These are phyloP conservation scores for Chirona hameri DNA, from an alignment of 2,888 invertebrate genomes.

Conservation along the genomic window DNA sequence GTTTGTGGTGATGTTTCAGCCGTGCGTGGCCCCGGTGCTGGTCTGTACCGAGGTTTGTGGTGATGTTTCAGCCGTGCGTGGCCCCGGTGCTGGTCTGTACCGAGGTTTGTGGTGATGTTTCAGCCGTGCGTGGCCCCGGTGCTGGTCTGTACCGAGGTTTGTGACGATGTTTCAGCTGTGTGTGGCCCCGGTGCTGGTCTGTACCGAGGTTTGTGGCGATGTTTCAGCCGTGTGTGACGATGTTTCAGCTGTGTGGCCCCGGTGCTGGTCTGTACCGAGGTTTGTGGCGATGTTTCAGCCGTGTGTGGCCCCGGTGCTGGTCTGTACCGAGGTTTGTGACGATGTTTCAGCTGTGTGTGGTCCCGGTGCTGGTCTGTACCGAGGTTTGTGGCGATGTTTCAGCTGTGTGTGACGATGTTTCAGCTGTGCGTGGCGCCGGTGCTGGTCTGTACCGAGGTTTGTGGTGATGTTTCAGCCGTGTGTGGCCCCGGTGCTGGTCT, in stretches of 20 bases:
- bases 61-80: too few relatives aligned
- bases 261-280: not conserved
- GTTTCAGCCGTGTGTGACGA: too few relatives aligned
- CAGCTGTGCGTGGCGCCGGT: too few relatives aligned
- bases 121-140: not conserved
- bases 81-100: not conserved
- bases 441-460: not conserved
- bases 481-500: not conserved
- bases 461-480: not conserved
- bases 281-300: not conserved
- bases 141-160: not conserved
- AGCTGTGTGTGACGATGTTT: too few relatives aligned
- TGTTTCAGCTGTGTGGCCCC: too few relatives aligned
- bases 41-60: conserved; percentile 77
- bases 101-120: not conserved
- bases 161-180: conserved; percentile 57
- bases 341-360: conserved; percentile 64
- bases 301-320: not conserved
- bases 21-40: conserved; percentile 78
- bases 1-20: conserved; percentile 49
- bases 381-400: too few relatives aligned
- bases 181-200: conserved; percentile 77
- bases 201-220: conserved; percentile 73
- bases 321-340: not conserved
- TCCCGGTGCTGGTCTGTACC: conserved; percentile 78